Conservation (phyloP, 2,888 invertebrate genomes). For the Argyra leucocephala region DNA sequence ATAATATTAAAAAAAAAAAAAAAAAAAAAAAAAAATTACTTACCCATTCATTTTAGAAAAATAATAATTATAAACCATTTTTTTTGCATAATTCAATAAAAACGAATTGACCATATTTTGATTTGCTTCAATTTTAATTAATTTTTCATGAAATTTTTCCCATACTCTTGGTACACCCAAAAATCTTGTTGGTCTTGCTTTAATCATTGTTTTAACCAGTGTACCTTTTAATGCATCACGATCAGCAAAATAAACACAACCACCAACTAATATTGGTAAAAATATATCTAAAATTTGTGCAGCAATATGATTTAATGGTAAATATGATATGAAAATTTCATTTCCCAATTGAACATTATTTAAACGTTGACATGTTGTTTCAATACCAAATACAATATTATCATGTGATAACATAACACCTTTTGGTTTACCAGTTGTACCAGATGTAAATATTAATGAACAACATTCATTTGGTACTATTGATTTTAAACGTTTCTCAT, state of each 20-base stretch:
- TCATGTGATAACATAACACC: conserved; percentile 90
- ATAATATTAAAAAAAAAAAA: no score
- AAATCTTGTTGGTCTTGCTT: conserved; percentile 71
- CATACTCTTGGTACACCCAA: conserved; percentile 83
- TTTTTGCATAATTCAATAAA: conserved; percentile 59
- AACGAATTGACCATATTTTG: conserved; percentile 58
- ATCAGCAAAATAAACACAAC: conserved; percentile 67
- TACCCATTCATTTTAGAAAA: conserved; percentile 50
- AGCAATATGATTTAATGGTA: conserved; percentile 83
- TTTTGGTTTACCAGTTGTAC: conserved; percentile 80
- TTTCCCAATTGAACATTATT: conserved; percentile 45
- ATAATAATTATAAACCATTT: conserved; percentile 52
- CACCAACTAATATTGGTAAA: conserved; percentile 35
- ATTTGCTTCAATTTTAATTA: conserved; percentile 60
- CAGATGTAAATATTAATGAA: conserved; percentile 76
- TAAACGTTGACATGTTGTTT: conserved; percentile 45
- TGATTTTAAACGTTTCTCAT: conserved; percentile 54
- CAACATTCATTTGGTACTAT: conserved; percentile 74
- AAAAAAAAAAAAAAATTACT: no score
- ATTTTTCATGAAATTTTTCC: conserved; percentile 85
- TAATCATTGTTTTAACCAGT: conserved; percentile 59
- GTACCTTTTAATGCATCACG: conserved; percentile 78
- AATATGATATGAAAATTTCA: conserved; percentile 63
- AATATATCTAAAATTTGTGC: conserved; percentile 71
- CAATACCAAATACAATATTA: conserved; percentile 61